Conservation (phyloP, 2,888 invertebrate genomes). For the Lithosia quadra region DNA sequence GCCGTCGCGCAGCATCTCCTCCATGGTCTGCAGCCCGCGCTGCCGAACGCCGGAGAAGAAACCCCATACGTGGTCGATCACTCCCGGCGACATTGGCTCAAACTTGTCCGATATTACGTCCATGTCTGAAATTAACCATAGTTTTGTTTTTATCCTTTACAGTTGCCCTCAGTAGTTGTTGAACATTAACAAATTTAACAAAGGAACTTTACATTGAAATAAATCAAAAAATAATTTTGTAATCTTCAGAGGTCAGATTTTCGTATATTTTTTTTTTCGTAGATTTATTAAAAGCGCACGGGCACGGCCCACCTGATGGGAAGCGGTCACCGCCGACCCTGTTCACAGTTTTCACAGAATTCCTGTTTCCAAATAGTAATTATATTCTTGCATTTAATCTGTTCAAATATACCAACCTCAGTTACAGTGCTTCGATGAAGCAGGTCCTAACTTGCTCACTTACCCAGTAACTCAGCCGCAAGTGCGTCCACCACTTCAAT, state of each 20-base stretch:
- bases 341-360: no score
- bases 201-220: no score
- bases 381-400: background rate
- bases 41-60: conserved; percentile 94
- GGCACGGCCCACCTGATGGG: no score
- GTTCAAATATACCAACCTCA: background rate
- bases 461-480: conserved; percentile 90
- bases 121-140: conserved; percentile 85
- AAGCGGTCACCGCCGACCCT: no score
- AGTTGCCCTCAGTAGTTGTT: no score
- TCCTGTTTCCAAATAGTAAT: background rate
- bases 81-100: conserved; percentile 91
- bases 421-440: background rate
- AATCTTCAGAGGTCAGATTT: no score
- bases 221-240: no score
- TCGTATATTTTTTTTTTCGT: no score
- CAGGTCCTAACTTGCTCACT: conserved; percentile 18
- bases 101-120: conserved; percentile 94
- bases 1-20: conserved; percentile 94
- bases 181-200: no score
- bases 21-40: conserved; percentile 94
- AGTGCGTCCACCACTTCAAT: conserved; percentile 93
- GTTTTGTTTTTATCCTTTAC: background rate
- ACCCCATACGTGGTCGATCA: conserved; percentile 94
- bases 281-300: no score